phyloP scores from a whole-genome alignment of 1,140 invertebrate genomes.

The Chrysoperla carnea region DNA sequence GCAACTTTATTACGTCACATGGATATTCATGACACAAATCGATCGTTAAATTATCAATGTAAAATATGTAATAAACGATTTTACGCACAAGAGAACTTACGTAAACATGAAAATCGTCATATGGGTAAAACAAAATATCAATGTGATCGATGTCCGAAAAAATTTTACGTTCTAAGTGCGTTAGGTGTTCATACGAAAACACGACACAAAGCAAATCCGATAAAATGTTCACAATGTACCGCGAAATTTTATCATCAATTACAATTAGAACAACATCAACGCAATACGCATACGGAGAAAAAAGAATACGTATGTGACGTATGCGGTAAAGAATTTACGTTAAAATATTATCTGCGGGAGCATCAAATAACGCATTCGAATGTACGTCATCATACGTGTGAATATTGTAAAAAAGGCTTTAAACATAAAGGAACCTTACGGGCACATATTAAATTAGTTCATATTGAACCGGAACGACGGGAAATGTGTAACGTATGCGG shows the following conservation, averaged over 20 bases:
- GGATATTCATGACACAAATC: not conserved
- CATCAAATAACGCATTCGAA: slow-evolving; percentile 7
- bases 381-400: slow-evolving; percentile 5
- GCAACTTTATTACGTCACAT: not conserved
- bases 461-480: not conserved
- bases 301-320: slow-evolving; percentile 4
- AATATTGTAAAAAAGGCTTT: slow-evolving; percentile 3
- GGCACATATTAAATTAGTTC: slow-evolving; percentile 3
- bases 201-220: not conserved
- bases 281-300: not conserved
- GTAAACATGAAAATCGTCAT: slow-evolving; percentile 4
- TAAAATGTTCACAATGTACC: not conserved
- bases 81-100: not conserved
- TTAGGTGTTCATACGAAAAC: slow-evolving; percentile 3
- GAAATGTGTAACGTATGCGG: not conserved
- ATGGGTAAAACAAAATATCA: slow-evolving; percentile 3
- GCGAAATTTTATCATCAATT: not conserved
- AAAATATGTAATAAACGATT: slow-evolving; percentile 3
- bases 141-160: slow-evolving; percentile 5
- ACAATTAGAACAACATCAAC: not conserved
- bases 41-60: not conserved
- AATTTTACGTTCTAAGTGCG: slow-evolving; percentile 3
- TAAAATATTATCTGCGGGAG: slow-evolving; percentile 3
- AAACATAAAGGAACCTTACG: slow-evolving; percentile 1
- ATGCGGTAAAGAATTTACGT: slow-evolving; percentile 6